phyloP scores from a whole-genome alignment of 2,888 invertebrate genomes.

The Metellina segmentata region DNA sequence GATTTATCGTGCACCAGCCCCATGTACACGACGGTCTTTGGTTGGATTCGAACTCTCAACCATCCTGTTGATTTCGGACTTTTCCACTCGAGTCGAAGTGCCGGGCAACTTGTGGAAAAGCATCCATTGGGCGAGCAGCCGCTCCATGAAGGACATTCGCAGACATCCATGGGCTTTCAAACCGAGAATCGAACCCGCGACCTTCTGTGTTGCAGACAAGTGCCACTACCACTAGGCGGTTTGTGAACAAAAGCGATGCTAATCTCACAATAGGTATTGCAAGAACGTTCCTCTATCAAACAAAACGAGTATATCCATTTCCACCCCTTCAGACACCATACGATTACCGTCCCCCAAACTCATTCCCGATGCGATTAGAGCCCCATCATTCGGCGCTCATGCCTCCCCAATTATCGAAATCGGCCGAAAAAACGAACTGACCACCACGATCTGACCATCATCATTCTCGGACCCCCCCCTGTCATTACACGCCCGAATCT shows the following conservation, averaged over 20 bases:
- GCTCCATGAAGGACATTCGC: neutral
- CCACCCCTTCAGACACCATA: neutral
- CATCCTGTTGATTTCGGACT: too few relatives aligned
- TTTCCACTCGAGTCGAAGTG: too few relatives aligned
- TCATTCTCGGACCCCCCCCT: neutral
- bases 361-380: neutral
- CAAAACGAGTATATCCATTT: neutral
- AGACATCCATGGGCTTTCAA: neutral
- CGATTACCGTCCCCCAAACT: neutral
- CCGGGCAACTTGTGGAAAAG: too few relatives aligned
- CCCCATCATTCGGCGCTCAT: too few relatives aligned
- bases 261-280: neutral
- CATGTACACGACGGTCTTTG: too few relatives aligned
- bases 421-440: neutral
- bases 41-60: too few relatives aligned
- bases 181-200: neutral
- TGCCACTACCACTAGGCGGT: neutral
- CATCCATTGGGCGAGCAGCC: too few relatives aligned
- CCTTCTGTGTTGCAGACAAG: neutral
- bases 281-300: neutral
- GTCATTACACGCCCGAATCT: neutral
- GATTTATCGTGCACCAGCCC: too few relatives aligned
- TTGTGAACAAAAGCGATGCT: neutral
- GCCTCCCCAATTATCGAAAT: conserved; percentile 1
- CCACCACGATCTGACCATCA: conserved; percentile 6